A percentile compares a stretch with the other conserved stretches of the same genome.
Evolutionary conservation across 2,888 invertebrate genomes (phyloP).

Genomic region (Apodemia zela): DNA sequence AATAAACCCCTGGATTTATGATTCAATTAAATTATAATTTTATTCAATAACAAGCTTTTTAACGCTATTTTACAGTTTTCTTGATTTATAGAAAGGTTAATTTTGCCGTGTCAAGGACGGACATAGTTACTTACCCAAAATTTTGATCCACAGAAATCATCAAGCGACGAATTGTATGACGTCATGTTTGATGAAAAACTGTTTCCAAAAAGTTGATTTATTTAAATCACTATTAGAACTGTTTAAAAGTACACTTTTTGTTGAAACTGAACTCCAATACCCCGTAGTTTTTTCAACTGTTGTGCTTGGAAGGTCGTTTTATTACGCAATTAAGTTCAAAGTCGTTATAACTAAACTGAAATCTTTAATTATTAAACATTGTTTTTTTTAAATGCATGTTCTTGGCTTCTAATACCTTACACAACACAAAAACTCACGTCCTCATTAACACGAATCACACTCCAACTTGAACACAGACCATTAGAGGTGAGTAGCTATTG

Average conservation of each 20-base stretch:
- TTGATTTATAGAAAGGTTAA: not conserved
- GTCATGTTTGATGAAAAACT: constrained; percentile 57
- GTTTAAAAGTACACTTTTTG: not conserved
- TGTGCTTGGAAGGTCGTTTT: constrained; percentile 17
- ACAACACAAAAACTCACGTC: constrained; percentile 11
- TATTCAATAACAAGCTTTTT: no score
- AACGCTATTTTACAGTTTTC: no score
- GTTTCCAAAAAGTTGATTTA: constrained; percentile 17
- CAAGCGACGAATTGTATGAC: constrained; percentile 82
- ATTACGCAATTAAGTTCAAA: constrained; percentile 20
- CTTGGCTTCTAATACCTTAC: not conserved
- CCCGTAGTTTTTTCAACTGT: not conserved
- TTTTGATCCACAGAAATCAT: constrained; percentile 87
- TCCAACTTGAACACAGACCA: not conserved
- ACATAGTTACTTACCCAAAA: constrained; percentile 87
- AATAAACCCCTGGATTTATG: no score
- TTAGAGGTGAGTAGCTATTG: no score
- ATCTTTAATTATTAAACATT: not conserved
- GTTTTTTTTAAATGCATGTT: not conserved
- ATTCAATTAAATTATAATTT: no score
- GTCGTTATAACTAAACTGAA: not conserved
- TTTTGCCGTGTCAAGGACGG: constrained; percentile 34
- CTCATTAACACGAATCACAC: constrained; percentile 10
- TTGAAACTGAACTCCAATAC: not conserved
- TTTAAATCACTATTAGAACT: not conserved